phyloP scores from a whole-genome alignment of 2,888 invertebrate genomes.

The Dasysyrphus albostriatus region DNA sequence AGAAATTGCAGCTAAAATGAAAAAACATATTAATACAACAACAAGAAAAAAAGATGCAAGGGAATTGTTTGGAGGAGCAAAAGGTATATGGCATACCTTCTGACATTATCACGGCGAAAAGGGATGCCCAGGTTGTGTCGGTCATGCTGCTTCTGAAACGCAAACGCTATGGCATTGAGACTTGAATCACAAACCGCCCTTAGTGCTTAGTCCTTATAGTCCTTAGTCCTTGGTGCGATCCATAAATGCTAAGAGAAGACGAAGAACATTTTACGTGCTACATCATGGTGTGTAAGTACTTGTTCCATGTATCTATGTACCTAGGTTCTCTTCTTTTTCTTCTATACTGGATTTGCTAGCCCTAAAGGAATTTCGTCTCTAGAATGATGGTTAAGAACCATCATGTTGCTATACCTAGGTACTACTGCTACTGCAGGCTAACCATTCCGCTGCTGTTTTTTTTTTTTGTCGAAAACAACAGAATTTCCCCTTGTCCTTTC shows the following conservation, averaged over 20 bases:
- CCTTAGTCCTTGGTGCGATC: constrained; percentile 33
- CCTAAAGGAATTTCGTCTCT: constrained; percentile 46
- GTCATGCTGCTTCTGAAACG: constrained; percentile 25
- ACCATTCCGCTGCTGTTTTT: constrained; percentile 24
- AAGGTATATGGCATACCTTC: constrained; percentile 33
- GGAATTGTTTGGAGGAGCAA: constrained; percentile 51
- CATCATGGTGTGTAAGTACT: constrained; percentile 52
- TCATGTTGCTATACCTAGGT: constrained; percentile 24
- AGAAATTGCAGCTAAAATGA: constrained; percentile 31
- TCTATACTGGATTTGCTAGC: constrained; percentile 41
- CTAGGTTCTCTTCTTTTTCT: constrained; percentile 12
- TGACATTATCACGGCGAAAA: constrained; percentile 42
- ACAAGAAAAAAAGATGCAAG: not conserved
- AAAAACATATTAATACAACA: not conserved
- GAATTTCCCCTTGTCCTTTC: constrained; percentile 8
- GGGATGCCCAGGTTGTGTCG: constrained; percentile 50
- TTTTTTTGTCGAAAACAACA: constrained; percentile 37
- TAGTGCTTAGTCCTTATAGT: constrained; percentile 29
- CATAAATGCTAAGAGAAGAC: constrained; percentile 21
- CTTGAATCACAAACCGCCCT: constrained; percentile 46
- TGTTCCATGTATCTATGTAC: not conserved
- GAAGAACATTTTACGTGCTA: constrained; percentile 46
- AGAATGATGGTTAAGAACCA: constrained; percentile 34
- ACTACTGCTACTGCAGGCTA: constrained; percentile 12
- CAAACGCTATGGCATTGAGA: constrained; percentile 54